A percentile compares a stretch with the other conserved stretches of the same genome.
Conservation (phyloP, 2,888 invertebrate species). For the Teleogryllus oceanicus region DNA sequence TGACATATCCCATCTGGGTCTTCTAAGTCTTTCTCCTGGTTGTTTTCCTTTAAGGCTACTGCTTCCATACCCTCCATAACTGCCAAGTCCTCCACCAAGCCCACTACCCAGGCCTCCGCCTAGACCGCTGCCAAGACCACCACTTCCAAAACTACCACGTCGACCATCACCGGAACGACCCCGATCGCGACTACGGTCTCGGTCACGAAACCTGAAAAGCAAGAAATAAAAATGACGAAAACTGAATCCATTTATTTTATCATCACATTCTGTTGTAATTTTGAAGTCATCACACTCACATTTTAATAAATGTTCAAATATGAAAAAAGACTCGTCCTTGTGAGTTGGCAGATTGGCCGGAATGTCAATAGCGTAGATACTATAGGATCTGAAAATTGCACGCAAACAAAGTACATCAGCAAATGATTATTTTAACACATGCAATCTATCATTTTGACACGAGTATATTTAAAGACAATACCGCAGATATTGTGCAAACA, state of each 20-base stretch:
- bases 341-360: too few relatives aligned
- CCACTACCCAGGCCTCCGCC: slow-evolving; percentile 25
- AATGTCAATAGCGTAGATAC: too few relatives aligned
- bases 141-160: slow-evolving; percentile 28
- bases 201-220: slow-evolving; percentile 32
- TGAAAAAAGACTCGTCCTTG: too few relatives aligned
- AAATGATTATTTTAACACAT: too few relatives aligned
- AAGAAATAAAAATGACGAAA: background rate
- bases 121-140: slow-evolving; percentile 25
- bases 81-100: slow-evolving; percentile 4
- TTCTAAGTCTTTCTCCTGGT: slow-evolving; percentile 55
- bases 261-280: too few relatives aligned
- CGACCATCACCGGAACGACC: slow-evolving; percentile 32
- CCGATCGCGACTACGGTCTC: slow-evolving; percentile 32
- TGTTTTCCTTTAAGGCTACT: slow-evolving; percentile 38
- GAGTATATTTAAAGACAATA: too few relatives aligned
- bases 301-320: too few relatives aligned
- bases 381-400: too few relatives aligned
- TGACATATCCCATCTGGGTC: slow-evolving; percentile 79
- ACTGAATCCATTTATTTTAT: too few relatives aligned
- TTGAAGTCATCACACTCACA: too few relatives aligned
- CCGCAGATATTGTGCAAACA: background rate
- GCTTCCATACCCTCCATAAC: slow-evolving; percentile 23
- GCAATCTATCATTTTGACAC: too few relatives aligned
- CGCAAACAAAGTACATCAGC: too few relatives aligned